Conservation (phyloP, 1,140 invertebrate genomes). For the Lepidurus apus region DNA sequence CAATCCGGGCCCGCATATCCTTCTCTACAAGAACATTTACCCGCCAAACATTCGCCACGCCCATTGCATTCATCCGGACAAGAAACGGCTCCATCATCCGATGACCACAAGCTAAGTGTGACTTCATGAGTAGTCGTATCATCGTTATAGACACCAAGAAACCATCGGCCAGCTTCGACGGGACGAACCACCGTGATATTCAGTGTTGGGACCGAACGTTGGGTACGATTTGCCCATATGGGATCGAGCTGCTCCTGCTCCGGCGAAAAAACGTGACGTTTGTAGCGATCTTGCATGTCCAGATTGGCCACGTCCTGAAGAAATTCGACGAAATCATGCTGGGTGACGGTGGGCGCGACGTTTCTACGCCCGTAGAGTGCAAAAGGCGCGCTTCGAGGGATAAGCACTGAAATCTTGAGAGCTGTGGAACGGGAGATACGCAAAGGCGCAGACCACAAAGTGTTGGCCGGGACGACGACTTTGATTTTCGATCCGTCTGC, state of each 20-base stretch:
- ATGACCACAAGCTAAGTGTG: conserved; percentile 68
- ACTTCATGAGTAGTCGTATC: conserved; percentile 75
- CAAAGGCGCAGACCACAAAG: conserved; percentile 27
- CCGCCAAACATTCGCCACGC: conserved; percentile 87
- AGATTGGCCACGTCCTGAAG: conserved; percentile 51
- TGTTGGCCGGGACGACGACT: conserved; percentile 28
- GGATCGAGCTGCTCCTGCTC: background rate
- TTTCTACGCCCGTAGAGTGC: conserved; percentile 88
- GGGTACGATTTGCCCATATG: conserved; percentile 52
- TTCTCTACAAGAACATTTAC: conserved; percentile 91
- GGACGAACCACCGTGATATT: conserved; percentile 78
- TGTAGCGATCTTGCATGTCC: conserved; percentile 35
- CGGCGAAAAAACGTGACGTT: background rate
- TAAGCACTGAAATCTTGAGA: conserved; percentile 66
- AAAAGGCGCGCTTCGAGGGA: conserved; percentile 84
- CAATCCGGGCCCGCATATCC: conserved; percentile 88
- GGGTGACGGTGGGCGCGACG: conserved; percentile 85
- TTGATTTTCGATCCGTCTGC: conserved; percentile 28
- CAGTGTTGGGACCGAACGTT: background rate
- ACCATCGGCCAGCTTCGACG: conserved; percentile 89
- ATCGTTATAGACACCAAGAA: conserved; percentile 92
- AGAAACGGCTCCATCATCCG: conserved; percentile 76
- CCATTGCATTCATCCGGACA: conserved; percentile 93
- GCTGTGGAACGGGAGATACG: conserved; percentile 24
- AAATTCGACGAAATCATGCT: conserved; percentile 92